A percentile compares a stretch with the other conserved stretches of the same genome.
Evolutionary conservation across 2,888 invertebrate species (phyloP).

Genomic region (Dicyrtoma fusca): DNA sequence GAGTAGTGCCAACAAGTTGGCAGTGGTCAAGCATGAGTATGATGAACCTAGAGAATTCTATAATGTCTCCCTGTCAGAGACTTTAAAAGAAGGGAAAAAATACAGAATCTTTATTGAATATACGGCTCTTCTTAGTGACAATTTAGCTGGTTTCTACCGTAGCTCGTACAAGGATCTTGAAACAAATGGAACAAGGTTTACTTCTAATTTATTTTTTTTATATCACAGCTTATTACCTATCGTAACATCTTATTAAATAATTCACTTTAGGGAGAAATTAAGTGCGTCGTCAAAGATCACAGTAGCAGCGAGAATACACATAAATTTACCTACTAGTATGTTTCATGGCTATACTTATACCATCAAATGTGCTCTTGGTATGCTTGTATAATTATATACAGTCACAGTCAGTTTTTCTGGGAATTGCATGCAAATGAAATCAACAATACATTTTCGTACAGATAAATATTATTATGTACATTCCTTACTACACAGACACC

Average conservation of each 20-base stretch:
- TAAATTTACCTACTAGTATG: no score
- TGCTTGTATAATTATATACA: no score
- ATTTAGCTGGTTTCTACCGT: slow-evolving; percentile 79
- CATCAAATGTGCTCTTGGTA: no score
- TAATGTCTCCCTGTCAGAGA: slow-evolving; percentile 67
- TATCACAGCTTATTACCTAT: not conserved
- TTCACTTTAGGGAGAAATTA: no score
- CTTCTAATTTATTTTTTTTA: not conserved
- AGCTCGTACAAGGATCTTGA: slow-evolving; percentile 72
- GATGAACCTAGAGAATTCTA: slow-evolving; percentile 67
- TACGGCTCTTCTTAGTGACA: slow-evolving; percentile 73
- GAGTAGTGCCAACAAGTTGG: slow-evolving; percentile 5
- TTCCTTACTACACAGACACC: no score
- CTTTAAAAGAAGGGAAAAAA: slow-evolving; percentile 65
- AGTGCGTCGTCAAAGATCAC: no score
- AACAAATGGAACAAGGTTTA: slow-evolving; percentile 71
- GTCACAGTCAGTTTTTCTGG: no score
- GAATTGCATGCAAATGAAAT: no score
- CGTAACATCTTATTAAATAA: not conserved
- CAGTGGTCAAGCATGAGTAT: slow-evolving; percentile 47
- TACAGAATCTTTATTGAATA: slow-evolving; percentile 74
- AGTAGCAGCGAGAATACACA: no score
- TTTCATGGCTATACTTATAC: no score
- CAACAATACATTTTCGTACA: no score
- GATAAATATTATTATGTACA: no score